Base-by-base conservation (phyloP, 2,113 vertebrate genomes). In the Hippotragus niger region DNA sequence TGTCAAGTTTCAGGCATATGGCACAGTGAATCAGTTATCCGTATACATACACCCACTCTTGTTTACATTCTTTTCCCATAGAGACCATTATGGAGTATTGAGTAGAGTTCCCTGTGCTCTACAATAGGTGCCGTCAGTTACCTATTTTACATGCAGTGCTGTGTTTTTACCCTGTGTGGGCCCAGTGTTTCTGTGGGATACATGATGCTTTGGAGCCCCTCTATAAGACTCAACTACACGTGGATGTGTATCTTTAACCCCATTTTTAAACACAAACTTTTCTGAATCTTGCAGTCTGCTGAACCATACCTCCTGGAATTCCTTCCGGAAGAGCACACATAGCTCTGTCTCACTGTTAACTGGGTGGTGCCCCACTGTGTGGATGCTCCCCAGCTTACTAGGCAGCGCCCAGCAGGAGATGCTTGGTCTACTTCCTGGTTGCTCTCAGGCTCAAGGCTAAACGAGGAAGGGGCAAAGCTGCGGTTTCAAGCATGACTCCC, bases 321-420 rank as follows among this genome's bases (percentile, higher is more conserved):
- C 53, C 50, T 76, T 33, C 53, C 47, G 0, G 21, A 7, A 19
- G 15, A 12, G 80, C 62, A 71, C 5, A 2, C 23, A 53, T 3
- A 8, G 60, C 58, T 82, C n/a, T 45, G 1, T 27, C 36, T 55
- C 43, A 55, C 43, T 33, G n/a, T 47, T 58, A 19, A 1, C 2
- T 4, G 16, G 9, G 0, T 0, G 11, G 58, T 17, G 15, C 27
- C 21, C 29, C 31, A 2, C 0, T 6, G 76, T 81, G 23, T 0
- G 11, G 57, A 27, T 31, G 74, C 13, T 50, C 87, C 33, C 2
- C 25, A 13, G 12, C 8, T 8, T 13, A 23, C 5, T n/a, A 21
- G 0, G 0, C 10, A 33, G 88, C 36, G 5, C 31, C 55, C 45
- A 14, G 29, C 0, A 1, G 23, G 17, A 57, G 60, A 7, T 3